phyloP scores from a whole-genome alignment of 2,797 vertebrate genomes.

The Spinus olivaceus region DNA sequence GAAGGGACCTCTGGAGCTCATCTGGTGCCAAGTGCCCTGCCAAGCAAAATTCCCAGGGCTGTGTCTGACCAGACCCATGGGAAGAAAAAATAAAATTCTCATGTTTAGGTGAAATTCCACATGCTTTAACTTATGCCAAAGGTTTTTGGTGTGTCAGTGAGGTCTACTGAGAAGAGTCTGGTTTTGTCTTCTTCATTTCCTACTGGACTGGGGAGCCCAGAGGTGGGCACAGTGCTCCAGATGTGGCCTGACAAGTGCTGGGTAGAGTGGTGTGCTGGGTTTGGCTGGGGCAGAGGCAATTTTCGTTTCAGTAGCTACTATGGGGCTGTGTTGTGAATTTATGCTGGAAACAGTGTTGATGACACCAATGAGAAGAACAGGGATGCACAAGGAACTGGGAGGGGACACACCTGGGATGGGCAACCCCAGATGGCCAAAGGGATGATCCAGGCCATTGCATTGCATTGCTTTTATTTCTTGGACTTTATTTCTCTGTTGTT shows the following conservation, averaged over 20 bases:
- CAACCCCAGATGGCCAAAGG: background rate
- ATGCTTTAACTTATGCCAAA: background rate
- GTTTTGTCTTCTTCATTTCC: background rate
- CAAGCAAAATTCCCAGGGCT: background rate
- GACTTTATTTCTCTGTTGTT: background rate
- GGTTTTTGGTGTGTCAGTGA: background rate
- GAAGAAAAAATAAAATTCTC: background rate
- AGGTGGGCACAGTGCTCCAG: background rate
- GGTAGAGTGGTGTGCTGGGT: background rate
- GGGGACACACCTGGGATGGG: background rate
- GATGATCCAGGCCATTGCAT: background rate
- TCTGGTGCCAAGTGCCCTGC: background rate
- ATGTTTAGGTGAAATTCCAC: background rate
- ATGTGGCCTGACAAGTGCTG: background rate
- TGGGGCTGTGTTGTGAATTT: background rate
- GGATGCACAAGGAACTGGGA: background rate
- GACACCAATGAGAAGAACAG: background rate
- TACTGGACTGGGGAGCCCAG: background rate
- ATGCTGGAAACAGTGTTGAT: background rate
- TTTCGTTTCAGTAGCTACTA: background rate
- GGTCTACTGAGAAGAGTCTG: background rate
- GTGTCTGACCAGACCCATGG: background rate
- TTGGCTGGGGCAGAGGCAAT: background rate
- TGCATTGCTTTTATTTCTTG: background rate
- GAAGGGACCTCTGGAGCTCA: background rate